These are phyloP conservation scores for Cantharis lateralis DNA, from an alignment of 2,888 invertebrate species.

Conservation along the genomic window DNA sequence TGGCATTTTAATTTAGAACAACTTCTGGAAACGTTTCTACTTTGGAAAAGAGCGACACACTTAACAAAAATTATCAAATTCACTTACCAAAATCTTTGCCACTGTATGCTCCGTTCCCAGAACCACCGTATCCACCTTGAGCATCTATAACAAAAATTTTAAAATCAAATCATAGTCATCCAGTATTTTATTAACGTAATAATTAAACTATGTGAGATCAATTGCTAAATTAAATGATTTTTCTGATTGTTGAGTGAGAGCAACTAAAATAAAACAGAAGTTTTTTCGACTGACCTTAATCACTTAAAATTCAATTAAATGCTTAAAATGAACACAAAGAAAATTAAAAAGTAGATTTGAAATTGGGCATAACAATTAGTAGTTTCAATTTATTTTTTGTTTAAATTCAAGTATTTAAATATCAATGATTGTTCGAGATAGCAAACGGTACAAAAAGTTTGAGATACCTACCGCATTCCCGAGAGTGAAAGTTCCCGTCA, in stretches of 20 bases:
- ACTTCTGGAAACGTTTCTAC: neutral
- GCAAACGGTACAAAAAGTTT: too few relatives aligned
- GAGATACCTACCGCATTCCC: too few relatives aligned
- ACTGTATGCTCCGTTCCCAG: constrained; percentile 33
- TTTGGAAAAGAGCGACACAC: neutral
- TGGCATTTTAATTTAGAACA: neutral
- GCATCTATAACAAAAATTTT: constrained; percentile 29
- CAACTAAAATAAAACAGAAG: neutral
- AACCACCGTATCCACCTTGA: constrained; percentile 36
- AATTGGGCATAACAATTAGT: too few relatives aligned
- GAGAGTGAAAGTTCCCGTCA: too few relatives aligned
- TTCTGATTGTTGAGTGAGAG: neutral
- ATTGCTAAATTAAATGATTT: neutral
- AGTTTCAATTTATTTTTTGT: too few relatives aligned
- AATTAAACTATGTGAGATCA: neutral
- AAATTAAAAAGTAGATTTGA: too few relatives aligned
- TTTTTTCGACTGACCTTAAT: neutral
- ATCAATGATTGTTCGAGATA: too few relatives aligned
- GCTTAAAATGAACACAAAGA: too few relatives aligned
- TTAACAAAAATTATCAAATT: neutral
- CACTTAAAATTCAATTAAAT: neutral
- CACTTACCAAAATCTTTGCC: constrained; percentile 39
- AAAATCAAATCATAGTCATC: neutral
- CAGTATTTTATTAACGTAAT: neutral
- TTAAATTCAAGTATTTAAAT: too few relatives aligned